Conservation (phyloP, 2,888 invertebrate species). For the Nomada goodeniana region DNA sequence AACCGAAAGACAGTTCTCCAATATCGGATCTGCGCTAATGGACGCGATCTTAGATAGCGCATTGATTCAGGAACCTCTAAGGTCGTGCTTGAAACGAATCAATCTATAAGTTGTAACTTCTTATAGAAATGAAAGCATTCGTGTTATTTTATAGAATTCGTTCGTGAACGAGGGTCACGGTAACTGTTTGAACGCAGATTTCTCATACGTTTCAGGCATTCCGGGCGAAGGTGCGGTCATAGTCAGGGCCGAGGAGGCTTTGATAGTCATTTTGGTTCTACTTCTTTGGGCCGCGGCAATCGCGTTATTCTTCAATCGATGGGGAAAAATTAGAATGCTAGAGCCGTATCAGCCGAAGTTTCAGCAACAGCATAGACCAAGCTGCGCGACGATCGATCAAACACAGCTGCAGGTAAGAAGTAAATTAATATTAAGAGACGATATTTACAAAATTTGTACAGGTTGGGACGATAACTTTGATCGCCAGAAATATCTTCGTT, state of each 20-base stretch:
- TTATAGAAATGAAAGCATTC: too few relatives aligned
- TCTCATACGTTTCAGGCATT: constrained; percentile 49
- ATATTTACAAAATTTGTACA: not conserved
- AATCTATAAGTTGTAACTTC: too few relatives aligned
- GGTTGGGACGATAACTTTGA: too few relatives aligned
- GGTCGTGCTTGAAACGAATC: too few relatives aligned
- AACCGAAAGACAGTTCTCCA: too few relatives aligned
- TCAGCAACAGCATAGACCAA: constrained; percentile 92
- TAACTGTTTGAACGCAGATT: too few relatives aligned
- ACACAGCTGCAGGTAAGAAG: constrained; percentile 75
- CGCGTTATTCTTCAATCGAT: constrained; percentile 95
- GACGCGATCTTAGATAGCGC: too few relatives aligned
- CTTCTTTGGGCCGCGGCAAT: constrained; percentile 95
- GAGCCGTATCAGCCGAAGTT: constrained; percentile 97
- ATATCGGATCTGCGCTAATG: too few relatives aligned
- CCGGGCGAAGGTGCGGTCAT: constrained; percentile 86
- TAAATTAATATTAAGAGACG: constrained; percentile 9
- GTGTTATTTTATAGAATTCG: too few relatives aligned
- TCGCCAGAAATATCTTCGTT: too few relatives aligned
- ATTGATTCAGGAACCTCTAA: too few relatives aligned
- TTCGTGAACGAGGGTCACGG: too few relatives aligned
- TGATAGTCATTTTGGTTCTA: constrained; percentile 93
- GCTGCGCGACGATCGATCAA: constrained; percentile 76
- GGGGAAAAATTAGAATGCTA: constrained; percentile 96
- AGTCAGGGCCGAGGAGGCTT: constrained; percentile 93